Conservation (phyloP, 2,888 invertebrate genomes). For the Malthinus flaveolus region DNA sequence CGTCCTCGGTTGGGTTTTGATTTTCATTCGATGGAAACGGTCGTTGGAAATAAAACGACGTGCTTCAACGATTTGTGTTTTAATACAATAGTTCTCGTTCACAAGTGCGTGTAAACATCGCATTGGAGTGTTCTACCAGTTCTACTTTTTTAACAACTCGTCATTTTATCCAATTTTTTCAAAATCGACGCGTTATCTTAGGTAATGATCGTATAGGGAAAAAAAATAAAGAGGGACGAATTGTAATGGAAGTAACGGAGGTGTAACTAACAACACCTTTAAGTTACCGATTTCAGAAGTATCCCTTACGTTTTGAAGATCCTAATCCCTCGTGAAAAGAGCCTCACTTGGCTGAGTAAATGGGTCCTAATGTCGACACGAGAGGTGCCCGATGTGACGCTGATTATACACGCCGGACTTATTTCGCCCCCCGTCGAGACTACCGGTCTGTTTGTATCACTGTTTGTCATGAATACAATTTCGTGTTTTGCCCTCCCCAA, state of each 20-base stretch:
- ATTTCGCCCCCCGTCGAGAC: slow-evolving; percentile 34
- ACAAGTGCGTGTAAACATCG: slow-evolving; percentile 32
- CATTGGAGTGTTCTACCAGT: slow-evolving; percentile 24
- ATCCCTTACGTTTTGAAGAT: slow-evolving; percentile 36
- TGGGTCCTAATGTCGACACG: slow-evolving; percentile 49
- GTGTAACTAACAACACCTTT: slow-evolving; percentile 41
- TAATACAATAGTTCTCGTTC: slow-evolving; percentile 26
- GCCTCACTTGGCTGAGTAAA: slow-evolving; percentile 47
- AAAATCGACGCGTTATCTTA: slow-evolving; percentile 30
- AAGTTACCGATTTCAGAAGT: slow-evolving; percentile 36
- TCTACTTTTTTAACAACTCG: slow-evolving; percentile 3
- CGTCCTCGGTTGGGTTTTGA: slow-evolving; percentile 12
- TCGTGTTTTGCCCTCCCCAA: slow-evolving; percentile 8
- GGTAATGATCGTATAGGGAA: slow-evolving; percentile 31
- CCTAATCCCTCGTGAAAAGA: slow-evolving; percentile 41
- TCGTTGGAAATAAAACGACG: slow-evolving; percentile 8
- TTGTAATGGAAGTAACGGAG: slow-evolving; percentile 32
- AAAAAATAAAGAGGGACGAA: slow-evolving; percentile 33
- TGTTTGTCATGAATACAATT: slow-evolving; percentile 24
- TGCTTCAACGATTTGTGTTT: slow-evolving; percentile 21
- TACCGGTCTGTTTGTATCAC: slow-evolving; percentile 26
- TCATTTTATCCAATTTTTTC: slow-evolving; percentile 13
- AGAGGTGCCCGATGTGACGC: slow-evolving; percentile 42
- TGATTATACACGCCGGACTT: slow-evolving; percentile 38
- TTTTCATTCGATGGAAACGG: slow-evolving; percentile 23